These are phyloP conservation scores for Drosophila longiperda DNA, from an alignment of 2,888 invertebrate species.

Conservation along the genomic window DNA sequence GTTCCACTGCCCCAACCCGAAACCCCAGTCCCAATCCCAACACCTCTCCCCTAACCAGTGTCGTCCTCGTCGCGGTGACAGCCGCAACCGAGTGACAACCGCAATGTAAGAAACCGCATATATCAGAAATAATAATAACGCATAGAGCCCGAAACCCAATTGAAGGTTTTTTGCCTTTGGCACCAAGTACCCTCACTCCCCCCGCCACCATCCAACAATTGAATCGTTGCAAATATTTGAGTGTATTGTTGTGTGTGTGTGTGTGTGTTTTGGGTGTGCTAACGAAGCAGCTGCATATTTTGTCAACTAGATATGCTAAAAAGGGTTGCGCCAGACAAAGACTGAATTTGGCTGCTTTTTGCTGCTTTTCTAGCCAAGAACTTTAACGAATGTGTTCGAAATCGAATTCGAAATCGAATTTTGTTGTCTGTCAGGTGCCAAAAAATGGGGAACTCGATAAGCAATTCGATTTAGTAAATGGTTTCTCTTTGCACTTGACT, in stretches of 20 bases:
- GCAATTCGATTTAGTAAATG: slow-evolving; percentile 56
- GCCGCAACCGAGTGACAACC: slow-evolving; percentile 71
- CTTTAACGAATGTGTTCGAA: slow-evolving; percentile 51
- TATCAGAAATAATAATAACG: slow-evolving; percentile 79
- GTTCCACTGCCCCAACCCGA: neutral
- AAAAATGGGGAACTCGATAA: slow-evolving; percentile 53
- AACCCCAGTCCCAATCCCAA: neutral
- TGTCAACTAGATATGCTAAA: slow-evolving; percentile 62
- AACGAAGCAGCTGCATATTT: slow-evolving; percentile 78
- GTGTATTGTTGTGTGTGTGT: neutral
- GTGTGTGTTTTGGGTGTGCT: slow-evolving; percentile 30
- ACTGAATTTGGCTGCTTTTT: slow-evolving; percentile 8
- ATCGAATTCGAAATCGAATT: slow-evolving; percentile 22
- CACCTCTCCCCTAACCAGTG: too few species aligned
- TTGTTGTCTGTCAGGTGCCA: slow-evolving; percentile 54
- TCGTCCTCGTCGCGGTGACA: slow-evolving; percentile 49
- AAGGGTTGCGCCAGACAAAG: slow-evolving; percentile 43
- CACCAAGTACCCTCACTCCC: neutral
- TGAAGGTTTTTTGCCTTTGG: slow-evolving; percentile 46
- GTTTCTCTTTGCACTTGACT: slow-evolving; percentile 39
- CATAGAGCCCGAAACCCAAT: slow-evolving; percentile 49
- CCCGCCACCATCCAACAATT: slow-evolving; percentile 50
- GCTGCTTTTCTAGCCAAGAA: slow-evolving; percentile 27
- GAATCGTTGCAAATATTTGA: slow-evolving; percentile 76
- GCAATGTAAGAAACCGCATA: slow-evolving; percentile 79